A percentile compares a stretch with the other conserved stretches of the same genome.
phyloP scores from a whole-genome alignment of 2,797 vertebrate species.

The Amblyraja radiata region DNA sequence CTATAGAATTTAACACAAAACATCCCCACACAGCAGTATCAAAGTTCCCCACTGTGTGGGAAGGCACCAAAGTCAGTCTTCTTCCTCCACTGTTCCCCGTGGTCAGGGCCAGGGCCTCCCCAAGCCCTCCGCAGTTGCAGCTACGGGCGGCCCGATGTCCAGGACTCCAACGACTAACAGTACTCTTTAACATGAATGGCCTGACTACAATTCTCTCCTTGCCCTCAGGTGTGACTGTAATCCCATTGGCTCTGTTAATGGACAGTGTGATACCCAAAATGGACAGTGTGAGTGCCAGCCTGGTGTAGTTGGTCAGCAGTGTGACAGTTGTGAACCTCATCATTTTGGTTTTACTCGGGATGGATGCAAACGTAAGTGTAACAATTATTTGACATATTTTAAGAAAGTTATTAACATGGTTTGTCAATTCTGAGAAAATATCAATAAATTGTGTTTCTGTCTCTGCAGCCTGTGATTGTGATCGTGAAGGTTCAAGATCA shows the following conservation, averaged over 20 bases:
- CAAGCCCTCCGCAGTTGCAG: too few species aligned
- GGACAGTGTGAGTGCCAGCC: constrained; percentile 96
- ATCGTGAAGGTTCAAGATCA: constrained; percentile 74
- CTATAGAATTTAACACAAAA: too few species aligned
- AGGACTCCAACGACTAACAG: not conserved
- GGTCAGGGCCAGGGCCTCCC: too few species aligned
- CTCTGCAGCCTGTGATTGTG: constrained; percentile 82
- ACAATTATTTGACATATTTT: not conserved
- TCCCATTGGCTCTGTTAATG: constrained; percentile 78
- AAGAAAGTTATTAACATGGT: not conserved
- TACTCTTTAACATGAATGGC: not conserved
- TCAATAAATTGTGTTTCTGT: not conserved
- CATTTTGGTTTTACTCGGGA: constrained; percentile 85
- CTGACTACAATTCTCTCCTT: not conserved
- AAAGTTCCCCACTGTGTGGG: too few species aligned
- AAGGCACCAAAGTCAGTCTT: too few species aligned
- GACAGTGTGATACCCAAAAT: constrained; percentile 76
- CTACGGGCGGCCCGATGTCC: too few species aligned
- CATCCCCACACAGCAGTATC: too few species aligned
- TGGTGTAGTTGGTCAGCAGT: constrained; percentile 72
- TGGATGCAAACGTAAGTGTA: constrained; percentile 88
- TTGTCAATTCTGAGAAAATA: not conserved
- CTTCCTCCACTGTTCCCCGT: too few species aligned
- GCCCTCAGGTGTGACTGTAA: constrained; percentile 77
- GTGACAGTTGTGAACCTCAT: constrained; percentile 78